phyloP scores from a whole-genome alignment of 2,888 invertebrate genomes.

The Tholera decimalis region DNA sequence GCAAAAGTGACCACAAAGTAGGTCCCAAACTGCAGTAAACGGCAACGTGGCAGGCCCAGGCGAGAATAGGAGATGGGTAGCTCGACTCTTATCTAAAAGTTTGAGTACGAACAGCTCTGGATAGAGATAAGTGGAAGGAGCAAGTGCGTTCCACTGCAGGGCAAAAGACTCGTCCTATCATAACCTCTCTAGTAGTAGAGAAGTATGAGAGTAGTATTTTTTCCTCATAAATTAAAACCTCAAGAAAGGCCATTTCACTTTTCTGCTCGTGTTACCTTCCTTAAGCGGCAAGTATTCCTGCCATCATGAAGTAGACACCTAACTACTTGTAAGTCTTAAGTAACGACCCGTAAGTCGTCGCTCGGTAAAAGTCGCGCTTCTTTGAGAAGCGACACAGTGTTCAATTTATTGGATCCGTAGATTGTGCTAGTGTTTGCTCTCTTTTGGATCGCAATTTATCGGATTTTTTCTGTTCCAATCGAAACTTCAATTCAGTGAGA shows the following conservation, averaged over 20 bases:
- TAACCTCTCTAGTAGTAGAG: too few species aligned
- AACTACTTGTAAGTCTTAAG: slow-evolving; percentile 1
- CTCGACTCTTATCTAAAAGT: too few species aligned
- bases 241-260: background rate
- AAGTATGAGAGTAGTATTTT: too few species aligned
- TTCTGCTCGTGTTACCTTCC: slow-evolving; percentile 12
- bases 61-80: too few species aligned
- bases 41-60: too few species aligned
- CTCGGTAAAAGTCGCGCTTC: background rate
- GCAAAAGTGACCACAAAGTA: too few species aligned
- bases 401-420: slow-evolving; percentile 2
- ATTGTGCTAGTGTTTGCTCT: background rate
- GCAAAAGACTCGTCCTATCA: too few species aligned
- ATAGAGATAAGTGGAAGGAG: too few species aligned
- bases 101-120: too few species aligned
- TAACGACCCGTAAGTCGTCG: slow-evolving; percentile 2
- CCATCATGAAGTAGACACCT: slow-evolving; percentile 17
- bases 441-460: background rate
- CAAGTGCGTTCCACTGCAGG: too few species aligned
- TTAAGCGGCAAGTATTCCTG: background rate
- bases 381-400: background rate
- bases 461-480: background rate
- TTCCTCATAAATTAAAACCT: slow-evolving; percentile 9
- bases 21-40: too few species aligned
- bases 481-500: background rate